phyloP scores from a whole-genome alignment of 2,113 vertebrate genomes.

The Gnathonemus longibarbis region DNA sequence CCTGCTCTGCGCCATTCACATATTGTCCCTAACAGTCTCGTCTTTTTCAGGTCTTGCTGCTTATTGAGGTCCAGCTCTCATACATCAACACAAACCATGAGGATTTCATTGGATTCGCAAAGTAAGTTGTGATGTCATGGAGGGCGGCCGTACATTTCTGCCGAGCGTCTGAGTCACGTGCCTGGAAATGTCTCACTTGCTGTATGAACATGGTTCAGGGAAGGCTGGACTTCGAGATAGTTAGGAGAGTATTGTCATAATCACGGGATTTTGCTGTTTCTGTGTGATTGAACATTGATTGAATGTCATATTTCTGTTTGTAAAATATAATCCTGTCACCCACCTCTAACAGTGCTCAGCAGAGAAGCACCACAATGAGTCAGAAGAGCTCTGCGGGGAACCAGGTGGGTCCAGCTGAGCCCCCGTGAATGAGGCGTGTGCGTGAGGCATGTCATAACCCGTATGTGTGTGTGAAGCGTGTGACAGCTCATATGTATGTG shows the following conservation, averaged over 20 bases:
- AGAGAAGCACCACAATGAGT: slow-evolving; percentile 69
- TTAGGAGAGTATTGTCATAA: neutral
- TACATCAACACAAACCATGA: slow-evolving; percentile 95
- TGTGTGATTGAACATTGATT: neutral
- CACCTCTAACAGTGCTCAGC: slow-evolving; percentile 66
- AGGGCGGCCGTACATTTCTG: neutral
- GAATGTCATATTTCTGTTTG: neutral
- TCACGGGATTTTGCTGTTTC: neutral
- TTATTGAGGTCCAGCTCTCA: slow-evolving; percentile 85
- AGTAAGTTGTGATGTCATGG: slow-evolving; percentile 61
- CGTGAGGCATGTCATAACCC: neutral
- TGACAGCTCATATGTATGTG: neutral
- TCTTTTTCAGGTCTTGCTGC: slow-evolving; percentile 66
- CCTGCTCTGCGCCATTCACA: neutral
- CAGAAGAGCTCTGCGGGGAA: slow-evolving; percentile 71
- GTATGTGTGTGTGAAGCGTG: neutral
- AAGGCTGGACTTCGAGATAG: neutral
- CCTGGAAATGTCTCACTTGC: neutral
- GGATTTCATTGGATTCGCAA: slow-evolving; percentile 87
- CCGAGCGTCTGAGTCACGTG: neutral
- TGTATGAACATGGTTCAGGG: neutral
- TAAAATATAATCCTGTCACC: slow-evolving; percentile 39
- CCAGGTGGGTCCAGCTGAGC: slow-evolving; percentile 65
- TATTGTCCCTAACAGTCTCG: slow-evolving; percentile 8
- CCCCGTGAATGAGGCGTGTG: neutral